Evolutionary conservation across 2,797 vertebrate species (phyloP), one percentile per base, ranked within the genome.

Genomic region (Lutjanus campechanus): DNA sequence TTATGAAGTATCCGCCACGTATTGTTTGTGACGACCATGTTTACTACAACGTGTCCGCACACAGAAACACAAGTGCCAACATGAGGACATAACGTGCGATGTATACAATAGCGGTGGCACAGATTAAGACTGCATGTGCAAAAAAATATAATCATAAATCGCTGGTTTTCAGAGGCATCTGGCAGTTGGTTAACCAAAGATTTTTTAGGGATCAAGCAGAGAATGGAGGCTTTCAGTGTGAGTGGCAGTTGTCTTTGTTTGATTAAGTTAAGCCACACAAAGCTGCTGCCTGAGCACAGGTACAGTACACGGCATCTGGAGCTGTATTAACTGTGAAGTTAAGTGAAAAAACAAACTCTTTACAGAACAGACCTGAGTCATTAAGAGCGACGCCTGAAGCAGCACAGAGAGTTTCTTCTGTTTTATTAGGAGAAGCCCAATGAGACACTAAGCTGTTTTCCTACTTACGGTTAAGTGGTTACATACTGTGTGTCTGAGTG

Each of bases 381-480:
- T 74, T 58, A 71, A 50, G 49, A 66, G 6, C 46, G 77, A 84
- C 10, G 77, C 82, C 79, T 74, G 55, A 70, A 88, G 73, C 74
- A 69, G 72, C 69, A 58, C 58, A 58, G 75, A 78, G 67, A 64
- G 72, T 15, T 5, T 77, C 63, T 59, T 44, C 29, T 76, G 74
- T 81, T 91, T 90, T 82, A 88, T 83, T 81, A 73, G 79, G 77
- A 85, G 73, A 79, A 83, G 84, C 66, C 70, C 63, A 81, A 81
- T 84, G 82, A 90, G 77, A 82, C 83, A 36, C 73, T 85, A 77
- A 88, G 79, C 89, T 91, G 90, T 89, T 93, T 90, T 89, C 74
- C 89, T 88, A 88, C 91, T 91, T 78, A 84, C 65, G 72, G 79
- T 76, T 88, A 93, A 92, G 86, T 86, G 88, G 83, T 86, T 77